Evolutionary conservation across 2,888 invertebrate genomes (phyloP).

Genomic region (Cyclophora albipunctata): DNA sequence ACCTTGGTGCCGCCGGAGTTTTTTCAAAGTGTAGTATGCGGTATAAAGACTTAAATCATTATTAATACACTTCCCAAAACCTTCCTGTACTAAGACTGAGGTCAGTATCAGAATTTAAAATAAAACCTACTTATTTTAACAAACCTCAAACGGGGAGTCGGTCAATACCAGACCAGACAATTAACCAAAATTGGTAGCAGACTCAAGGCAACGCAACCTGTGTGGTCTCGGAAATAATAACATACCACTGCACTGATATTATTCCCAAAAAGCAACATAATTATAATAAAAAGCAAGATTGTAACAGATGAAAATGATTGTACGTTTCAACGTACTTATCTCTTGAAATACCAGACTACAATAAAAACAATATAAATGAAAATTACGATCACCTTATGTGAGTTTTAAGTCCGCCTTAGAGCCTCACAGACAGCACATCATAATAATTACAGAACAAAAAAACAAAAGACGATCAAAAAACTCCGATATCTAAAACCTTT

Average conservation of each 20-base stretch:
- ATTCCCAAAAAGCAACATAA: not conserved
- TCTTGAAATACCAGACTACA: no score
- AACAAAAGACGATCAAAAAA: not conserved
- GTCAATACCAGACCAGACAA: conserved; percentile 10
- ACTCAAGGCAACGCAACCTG: conserved; percentile 14
- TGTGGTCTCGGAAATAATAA: conserved; percentile 7
- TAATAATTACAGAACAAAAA: not conserved
- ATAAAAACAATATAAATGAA: no score
- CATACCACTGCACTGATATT: not conserved
- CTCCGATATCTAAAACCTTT: not conserved
- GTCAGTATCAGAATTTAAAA: conserved; percentile 1
- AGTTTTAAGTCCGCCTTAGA: no score
- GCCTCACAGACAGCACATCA: not conserved
- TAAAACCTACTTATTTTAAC: conserved; percentile 1
- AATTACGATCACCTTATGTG: no score
- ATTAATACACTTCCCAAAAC: no score
- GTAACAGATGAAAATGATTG: no score
- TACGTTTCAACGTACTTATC: no score
- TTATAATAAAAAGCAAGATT: no score
- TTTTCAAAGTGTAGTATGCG: no score
- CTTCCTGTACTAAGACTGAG: no score
- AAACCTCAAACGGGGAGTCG: conserved; percentile 9
- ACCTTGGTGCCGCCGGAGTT: no score
- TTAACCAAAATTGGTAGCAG: conserved; percentile 15
- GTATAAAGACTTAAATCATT: no score